A percentile compares a stretch with the other conserved stretches of the same genome.
phyloP scores from a whole-genome alignment of 2,888 invertebrate species.

The Macaria liturata region DNA sequence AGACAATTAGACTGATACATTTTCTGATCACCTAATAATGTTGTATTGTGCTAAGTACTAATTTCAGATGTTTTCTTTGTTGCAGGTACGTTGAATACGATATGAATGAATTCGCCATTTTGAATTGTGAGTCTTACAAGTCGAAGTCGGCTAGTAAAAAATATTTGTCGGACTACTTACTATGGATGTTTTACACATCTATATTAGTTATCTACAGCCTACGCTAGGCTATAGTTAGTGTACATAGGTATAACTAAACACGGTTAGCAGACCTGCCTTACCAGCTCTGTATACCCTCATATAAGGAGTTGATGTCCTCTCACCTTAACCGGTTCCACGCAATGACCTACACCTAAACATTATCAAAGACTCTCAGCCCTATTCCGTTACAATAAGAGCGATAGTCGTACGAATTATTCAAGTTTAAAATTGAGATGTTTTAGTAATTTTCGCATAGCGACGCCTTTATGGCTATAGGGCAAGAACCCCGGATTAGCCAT shows the following conservation, averaged over 20 bases:
- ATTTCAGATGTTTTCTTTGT: constrained; percentile 21
- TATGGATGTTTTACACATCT: no score
- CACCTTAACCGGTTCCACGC: constrained; percentile 31
- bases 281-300: constrained; percentile 26
- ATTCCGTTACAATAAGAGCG: constrained; percentile 20
- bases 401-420: constrained; percentile 17
- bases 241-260: no score
- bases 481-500: constrained; percentile 33
- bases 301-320: constrained; percentile 31
- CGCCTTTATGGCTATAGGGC: constrained; percentile 23
- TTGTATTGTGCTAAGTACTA: no score
- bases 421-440: constrained; percentile 29
- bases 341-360: constrained; percentile 26
- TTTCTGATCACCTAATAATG: no score
- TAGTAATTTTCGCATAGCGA: constrained; percentile 28
- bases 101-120: no score
- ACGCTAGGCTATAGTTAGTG: no score
- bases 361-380: constrained; percentile 15
- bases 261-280: constrained; percentile 11
- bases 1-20: no score
- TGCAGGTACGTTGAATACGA: constrained; percentile 28
- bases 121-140: no score
- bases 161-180: no score
- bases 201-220: no score
- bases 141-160: no score